Evolutionary conservation across 2,113 vertebrate species (phyloP).

Genomic region (Centrocercus urophasianus): DNA sequence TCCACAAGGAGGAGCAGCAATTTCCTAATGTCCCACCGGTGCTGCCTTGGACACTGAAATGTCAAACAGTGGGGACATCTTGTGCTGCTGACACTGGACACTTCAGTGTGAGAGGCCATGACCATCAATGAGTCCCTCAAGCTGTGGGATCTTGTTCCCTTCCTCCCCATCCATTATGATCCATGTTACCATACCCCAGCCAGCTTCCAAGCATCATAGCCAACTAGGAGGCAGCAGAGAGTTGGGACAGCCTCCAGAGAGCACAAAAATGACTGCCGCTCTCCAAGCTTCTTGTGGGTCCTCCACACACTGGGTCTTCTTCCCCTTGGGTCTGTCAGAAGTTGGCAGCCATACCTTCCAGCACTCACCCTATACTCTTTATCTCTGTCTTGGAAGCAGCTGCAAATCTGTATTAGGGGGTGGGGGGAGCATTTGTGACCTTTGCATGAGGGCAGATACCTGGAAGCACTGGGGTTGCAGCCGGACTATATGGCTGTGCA

Average conservation of each 20-base stretch:
- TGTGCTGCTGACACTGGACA: not conserved
- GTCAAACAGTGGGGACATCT: not conserved
- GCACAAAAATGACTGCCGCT: not conserved
- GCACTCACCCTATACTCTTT: not conserved
- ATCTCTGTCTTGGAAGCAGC: not conserved
- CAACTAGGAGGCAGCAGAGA: not conserved
- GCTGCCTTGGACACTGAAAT: not conserved
- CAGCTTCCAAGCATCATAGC: not conserved
- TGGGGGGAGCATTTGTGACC: not conserved
- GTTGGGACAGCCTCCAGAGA: not conserved
- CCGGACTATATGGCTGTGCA: not conserved
- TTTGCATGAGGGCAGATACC: not conserved
- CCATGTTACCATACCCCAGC: accelerated
- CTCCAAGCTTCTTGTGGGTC: not conserved
- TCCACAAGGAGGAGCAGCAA: not conserved
- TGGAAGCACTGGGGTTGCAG: not conserved
- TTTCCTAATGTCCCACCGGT: not conserved
- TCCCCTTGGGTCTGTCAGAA: not conserved
- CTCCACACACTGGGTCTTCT: not conserved
- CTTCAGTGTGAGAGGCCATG: not conserved
- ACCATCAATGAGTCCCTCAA: not conserved
- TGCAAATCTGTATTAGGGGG: not conserved
- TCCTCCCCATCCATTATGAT: not conserved
- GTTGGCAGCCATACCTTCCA: not conserved
- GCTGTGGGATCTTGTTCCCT: not conserved